These are phyloP conservation scores for Lasioglossum baleicum DNA, from an alignment of 1,140 invertebrate species.

Conservation along the genomic window DNA sequence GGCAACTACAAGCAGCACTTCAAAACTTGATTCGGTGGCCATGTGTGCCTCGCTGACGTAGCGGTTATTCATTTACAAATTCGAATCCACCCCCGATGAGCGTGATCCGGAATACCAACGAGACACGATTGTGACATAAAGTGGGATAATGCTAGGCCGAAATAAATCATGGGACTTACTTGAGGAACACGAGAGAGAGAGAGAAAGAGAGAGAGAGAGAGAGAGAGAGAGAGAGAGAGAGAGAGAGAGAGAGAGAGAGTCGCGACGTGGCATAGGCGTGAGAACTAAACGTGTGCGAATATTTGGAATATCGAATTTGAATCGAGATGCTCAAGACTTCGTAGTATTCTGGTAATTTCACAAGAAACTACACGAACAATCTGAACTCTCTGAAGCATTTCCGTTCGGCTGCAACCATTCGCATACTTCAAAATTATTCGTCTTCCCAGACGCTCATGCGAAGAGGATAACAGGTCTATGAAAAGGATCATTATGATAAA, in stretches of 20 bases:
- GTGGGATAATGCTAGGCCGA: constrained; percentile 32
- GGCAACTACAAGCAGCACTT: not conserved
- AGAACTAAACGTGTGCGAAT: constrained; percentile 39
- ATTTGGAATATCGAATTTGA: constrained; percentile 41
- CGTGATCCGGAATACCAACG: constrained; percentile 5
- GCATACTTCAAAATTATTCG: not conserved
- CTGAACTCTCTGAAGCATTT: not conserved
- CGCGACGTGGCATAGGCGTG: constrained; percentile 10
- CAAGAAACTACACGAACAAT: constrained; percentile 28
- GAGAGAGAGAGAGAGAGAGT: no score
- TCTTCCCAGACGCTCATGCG: not conserved
- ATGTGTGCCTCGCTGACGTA: not conserved
- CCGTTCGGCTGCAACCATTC: not conserved
- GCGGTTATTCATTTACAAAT: not conserved
- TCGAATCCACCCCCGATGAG: not conserved
- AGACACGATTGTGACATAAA: constrained; percentile 16
- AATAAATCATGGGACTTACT: constrained; percentile 10
- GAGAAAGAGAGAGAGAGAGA: no score
- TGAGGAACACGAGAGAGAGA: not conserved
- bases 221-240: no score
- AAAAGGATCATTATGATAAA: not conserved
- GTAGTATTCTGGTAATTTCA: constrained; percentile 26
- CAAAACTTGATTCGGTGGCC: not conserved
- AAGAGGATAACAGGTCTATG: not conserved
- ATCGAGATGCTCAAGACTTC: constrained; percentile 16